These are phyloP conservation scores for Hyla sarda DNA, from an alignment of 2,113 vertebrate genomes.

Conservation along the genomic window DNA sequence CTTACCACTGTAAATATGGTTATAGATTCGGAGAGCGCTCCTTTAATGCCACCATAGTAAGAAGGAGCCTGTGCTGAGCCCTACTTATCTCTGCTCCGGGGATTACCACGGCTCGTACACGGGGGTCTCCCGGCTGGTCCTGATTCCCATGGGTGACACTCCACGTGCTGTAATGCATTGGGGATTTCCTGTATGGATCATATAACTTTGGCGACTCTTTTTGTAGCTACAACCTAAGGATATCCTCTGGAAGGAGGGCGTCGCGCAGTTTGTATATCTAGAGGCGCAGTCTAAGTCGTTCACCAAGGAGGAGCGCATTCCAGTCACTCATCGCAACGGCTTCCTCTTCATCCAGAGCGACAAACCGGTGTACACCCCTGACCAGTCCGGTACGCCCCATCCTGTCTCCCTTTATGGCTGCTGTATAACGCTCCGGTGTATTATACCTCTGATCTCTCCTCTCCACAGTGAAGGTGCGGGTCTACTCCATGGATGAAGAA, in stretches of 20 bases:
- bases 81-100: no score
- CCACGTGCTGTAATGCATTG: no score
- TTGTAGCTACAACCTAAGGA: constrained; percentile 77
- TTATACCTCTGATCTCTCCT: not conserved
- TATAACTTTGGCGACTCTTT: not conserved
- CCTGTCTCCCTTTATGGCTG: no score
- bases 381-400: constrained; percentile 89
- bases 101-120: no score
- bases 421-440: no score
- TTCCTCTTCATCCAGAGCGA: constrained; percentile 91
- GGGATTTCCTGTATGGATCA: not conserved
- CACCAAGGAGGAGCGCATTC: constrained; percentile 73
- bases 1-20: no score
- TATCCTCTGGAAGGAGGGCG: constrained; percentile 63
- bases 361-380: constrained; percentile 90
- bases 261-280: constrained; percentile 74
- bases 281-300: constrained; percentile 78
- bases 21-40: no score
- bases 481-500: constrained; percentile 89
- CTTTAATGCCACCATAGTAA: no score
- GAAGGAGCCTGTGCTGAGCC: no score
- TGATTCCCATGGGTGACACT: no score
- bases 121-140: no score
- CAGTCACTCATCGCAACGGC: constrained; percentile 82
- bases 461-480: constrained; percentile 81